Evolutionary conservation across 2,113 vertebrate species (phyloP).

Genomic region (Cyprinodon variegatus): DNA sequence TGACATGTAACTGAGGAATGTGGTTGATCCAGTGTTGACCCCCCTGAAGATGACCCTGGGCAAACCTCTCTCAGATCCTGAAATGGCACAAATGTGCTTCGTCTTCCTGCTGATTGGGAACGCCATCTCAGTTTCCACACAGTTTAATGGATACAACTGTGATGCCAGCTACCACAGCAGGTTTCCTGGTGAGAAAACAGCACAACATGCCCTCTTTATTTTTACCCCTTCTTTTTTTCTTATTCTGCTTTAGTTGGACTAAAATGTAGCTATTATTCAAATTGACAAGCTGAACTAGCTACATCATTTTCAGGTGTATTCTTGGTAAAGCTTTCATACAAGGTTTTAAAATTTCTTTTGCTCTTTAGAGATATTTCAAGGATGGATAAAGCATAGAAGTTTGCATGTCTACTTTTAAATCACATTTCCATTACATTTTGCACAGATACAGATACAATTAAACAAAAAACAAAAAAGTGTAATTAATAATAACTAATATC

Average conservation of each 20-base stretch:
- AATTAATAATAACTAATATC: too few species aligned
- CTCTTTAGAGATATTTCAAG: not conserved
- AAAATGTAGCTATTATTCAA: not conserved
- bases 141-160: conserved; percentile 98
- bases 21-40: conserved; percentile 58
- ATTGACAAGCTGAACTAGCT: not conserved
- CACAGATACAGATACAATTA: not conserved
- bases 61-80: conserved; percentile 77
- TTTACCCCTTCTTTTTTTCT: not conserved
- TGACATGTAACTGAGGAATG: conserved; percentile 51
- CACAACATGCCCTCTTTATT: not conserved
- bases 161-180: conserved; percentile 94
- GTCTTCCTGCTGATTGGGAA: conserved; percentile 85
- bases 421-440: not conserved
- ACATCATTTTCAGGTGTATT: not conserved
- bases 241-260: not conserved
- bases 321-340: not conserved
- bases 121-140: conserved; percentile 82
- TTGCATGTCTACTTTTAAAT: not conserved
- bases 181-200: conserved; percentile 90
- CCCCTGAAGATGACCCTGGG: conserved; percentile 58
- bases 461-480: not conserved
- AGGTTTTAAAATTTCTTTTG: not conserved
- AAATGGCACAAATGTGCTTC: conserved; percentile 88
- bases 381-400: not conserved